Percentiles rank a stretch among this genome's conserved stretches.
Conservation (phyloP, 2,797 vertebrate species). For the Hippoglossus hippoglossus region DNA sequence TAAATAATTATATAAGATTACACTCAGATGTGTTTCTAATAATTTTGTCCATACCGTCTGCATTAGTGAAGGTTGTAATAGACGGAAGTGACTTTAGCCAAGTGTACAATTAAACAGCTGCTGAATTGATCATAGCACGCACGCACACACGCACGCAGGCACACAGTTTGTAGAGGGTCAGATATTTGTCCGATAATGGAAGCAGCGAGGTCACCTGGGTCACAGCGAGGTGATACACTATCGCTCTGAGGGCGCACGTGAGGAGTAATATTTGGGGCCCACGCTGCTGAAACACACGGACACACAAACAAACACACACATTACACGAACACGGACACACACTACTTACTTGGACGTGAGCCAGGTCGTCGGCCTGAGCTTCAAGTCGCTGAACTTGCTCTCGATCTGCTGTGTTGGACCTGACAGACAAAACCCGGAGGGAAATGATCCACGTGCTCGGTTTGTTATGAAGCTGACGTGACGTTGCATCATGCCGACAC, state of each 20-base stretch:
- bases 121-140: no score
- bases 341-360: constrained; percentile 78
- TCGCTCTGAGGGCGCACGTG: constrained; percentile 42
- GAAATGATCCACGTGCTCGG: not conserved
- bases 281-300: not conserved
- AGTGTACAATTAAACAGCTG: no score
- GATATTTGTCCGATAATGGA: constrained; percentile 50
- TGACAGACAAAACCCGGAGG: constrained; percentile 36
- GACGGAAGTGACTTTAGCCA: not conserved
- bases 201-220: constrained; percentile 5
- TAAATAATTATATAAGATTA: not conserved
- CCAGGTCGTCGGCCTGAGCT: constrained; percentile 86
- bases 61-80: no score
- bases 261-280: constrained; percentile 32
- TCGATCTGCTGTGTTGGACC: constrained; percentile 93
- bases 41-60: no score
- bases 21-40: not conserved
- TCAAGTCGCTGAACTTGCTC: constrained; percentile 88
- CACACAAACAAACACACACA: not conserved
- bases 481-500: constrained; percentile 47
- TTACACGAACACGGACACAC: accelerated
- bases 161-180: no score
- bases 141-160: no score
- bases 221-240: constrained; percentile 31
- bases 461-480: constrained; percentile 16